These are phyloP conservation scores for Pocillopora verrucosa DNA, from an alignment of 64 coral and sea anemone species.

Conservation along the genomic window DNA sequence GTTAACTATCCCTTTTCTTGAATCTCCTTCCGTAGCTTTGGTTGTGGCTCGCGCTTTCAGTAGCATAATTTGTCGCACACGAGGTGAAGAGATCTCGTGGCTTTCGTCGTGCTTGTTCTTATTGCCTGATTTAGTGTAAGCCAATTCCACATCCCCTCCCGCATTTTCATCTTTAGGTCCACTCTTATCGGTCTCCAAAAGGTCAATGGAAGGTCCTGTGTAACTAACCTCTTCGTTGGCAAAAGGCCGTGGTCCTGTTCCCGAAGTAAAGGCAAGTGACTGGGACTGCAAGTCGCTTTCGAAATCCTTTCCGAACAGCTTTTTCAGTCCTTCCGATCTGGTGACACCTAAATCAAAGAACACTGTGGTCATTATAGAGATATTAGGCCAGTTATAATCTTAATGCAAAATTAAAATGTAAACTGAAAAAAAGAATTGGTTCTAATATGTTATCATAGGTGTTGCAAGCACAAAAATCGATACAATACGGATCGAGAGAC, in stretches of 20 bases:
- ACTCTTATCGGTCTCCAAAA: background rate
- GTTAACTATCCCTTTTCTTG: background rate
- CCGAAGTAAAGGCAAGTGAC: background rate
- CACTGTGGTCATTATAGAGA: background rate
- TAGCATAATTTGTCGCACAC: background rate
- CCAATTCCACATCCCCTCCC: background rate
- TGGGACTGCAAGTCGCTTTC: constrained; percentile 7
- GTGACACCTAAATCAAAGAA: background rate
- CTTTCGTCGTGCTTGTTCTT: background rate
- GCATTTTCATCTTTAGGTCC: background rate
- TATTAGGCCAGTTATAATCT: background rate
- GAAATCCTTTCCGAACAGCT: constrained; percentile 3
- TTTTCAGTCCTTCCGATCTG: background rate
- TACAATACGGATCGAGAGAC: too few species aligned
- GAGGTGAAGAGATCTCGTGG: background rate
- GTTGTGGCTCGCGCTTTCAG: background rate
- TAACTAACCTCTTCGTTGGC: background rate
- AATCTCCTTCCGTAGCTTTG: background rate
- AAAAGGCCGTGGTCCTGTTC: background rate
- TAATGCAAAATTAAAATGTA: too few species aligned
- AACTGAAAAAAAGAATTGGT: too few species aligned
- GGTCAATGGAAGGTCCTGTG: background rate
- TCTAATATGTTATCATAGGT: too few species aligned
- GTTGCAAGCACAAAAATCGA: too few species aligned
- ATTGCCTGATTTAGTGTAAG: background rate